phyloP scores from a whole-genome alignment of 2,113 vertebrate species.

The Circaetus cinerascens region DNA sequence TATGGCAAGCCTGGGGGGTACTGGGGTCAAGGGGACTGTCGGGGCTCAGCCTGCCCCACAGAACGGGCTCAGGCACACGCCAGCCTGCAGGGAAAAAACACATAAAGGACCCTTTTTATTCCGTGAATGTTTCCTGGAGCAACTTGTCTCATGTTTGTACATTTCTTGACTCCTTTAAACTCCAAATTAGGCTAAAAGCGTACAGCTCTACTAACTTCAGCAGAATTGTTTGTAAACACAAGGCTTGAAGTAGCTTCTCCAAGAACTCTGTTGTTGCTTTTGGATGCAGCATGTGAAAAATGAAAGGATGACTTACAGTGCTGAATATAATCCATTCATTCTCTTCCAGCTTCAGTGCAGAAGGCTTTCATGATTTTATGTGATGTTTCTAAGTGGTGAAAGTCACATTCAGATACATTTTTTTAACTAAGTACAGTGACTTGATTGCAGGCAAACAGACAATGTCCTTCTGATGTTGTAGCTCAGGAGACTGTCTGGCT shows the following conservation, averaged over 20 bases:
- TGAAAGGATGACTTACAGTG: not conserved
- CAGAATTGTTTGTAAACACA: not conserved
- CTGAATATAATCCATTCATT: not conserved
- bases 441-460: not conserved
- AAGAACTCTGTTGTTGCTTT: not conserved
- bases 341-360: not conserved
- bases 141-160: not conserved
- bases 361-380: not conserved
- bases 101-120: not conserved
- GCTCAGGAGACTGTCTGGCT: not conserved
- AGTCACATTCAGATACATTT: not conserved
- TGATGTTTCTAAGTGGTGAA: not conserved
- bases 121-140: not conserved
- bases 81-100: not conserved
- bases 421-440: not conserved
- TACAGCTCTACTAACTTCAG: not conserved
- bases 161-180: not conserved
- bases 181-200: not conserved
- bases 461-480: not conserved
- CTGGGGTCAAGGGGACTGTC: not conserved
- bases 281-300: not conserved
- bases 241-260: not conserved
- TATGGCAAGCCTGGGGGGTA: not conserved
- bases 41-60: not conserved
- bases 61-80: not conserved